Evolutionary conservation across 1,140 invertebrate genomes (phyloP), one percentile per base, ranked within the genome.

Genomic region (Lasaia peninsularis): DNA sequence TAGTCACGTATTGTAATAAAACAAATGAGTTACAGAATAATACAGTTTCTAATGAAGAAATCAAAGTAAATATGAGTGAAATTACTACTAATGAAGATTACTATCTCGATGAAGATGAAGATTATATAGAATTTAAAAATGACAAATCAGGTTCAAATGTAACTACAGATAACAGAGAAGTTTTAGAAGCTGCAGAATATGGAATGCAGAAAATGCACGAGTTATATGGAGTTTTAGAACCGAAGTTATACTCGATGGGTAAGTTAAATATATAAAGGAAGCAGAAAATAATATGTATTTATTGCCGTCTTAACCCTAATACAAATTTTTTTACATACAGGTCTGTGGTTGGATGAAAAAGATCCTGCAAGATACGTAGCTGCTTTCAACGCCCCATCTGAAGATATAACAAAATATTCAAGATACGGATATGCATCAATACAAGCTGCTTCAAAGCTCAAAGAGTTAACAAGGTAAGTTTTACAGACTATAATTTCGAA

Each of bases 341-440:
- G 94, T 56, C 71, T 94, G 18, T 91, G 90, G 75, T 75, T 95
- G n/a, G 86, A 91, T 11, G 77, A 87, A 12, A 91, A 92, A 55
- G 92, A 94, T 71, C 94, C 94, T n/a, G 94, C 93, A 1, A 88
- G 90, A n/a, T 93, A 92, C 72, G 91, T 95, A 21, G 94, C 94
- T 2, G 91, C 92, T 2, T 95, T 95, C 85, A 95, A 94, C 73
- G 91, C 91, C 48, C 94, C 94, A 35, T 91, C 91, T 1, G 90
- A 92, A 35, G 91, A 92, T 65, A 91, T 93, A 1, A 90, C 91
- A 57, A 84, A 89, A 31, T 90, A 93, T 44, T 91, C 94, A n/a
- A 88, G 89, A 66, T 93, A 92, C 58, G 94, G 93, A 1, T 94
- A 93, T 68, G 94, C 94, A 0, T 90, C 92, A 0, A 80, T 95